phyloP scores from a whole-genome alignment of 2,797 vertebrate genomes.

The Nannoperca obscura region DNA sequence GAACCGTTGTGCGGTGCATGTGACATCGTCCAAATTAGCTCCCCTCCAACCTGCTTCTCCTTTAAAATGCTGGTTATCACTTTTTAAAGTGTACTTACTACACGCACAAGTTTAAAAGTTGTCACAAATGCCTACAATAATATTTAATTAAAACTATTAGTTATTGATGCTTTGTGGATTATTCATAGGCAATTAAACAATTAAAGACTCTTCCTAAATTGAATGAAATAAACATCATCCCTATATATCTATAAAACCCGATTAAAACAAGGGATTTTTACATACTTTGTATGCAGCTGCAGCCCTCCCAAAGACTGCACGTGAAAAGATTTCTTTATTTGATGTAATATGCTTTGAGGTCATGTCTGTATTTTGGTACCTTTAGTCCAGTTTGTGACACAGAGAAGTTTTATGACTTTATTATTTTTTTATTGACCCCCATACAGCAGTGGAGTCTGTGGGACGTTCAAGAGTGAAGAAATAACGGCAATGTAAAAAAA shows the following conservation, averaged over 20 bases:
- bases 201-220: no score
- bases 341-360: no score
- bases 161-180: not conserved
- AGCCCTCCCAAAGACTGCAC: not conserved
- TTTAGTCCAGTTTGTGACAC: no score
- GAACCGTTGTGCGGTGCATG: not conserved
- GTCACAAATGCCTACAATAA: not conserved
- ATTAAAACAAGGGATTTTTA: not conserved
- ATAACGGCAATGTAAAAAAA: not conserved
- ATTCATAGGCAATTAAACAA: not conserved
- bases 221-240: not conserved
- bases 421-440: not conserved
- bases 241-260: no score
- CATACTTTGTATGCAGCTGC: no score
- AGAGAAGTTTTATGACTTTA: no score
- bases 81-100: not conserved
- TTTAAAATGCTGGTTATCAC: not conserved
- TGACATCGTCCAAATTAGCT: not conserved
- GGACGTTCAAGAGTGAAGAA: not conserved
- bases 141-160: not conserved
- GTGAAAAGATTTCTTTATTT: not conserved
- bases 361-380: no score
- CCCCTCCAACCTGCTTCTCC: not conserved
- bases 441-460: not conserved
- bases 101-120: not conserved